Evolutionary conservation across 2,888 invertebrate species (phyloP).

Genomic region (Epinotia brunnichana): DNA sequence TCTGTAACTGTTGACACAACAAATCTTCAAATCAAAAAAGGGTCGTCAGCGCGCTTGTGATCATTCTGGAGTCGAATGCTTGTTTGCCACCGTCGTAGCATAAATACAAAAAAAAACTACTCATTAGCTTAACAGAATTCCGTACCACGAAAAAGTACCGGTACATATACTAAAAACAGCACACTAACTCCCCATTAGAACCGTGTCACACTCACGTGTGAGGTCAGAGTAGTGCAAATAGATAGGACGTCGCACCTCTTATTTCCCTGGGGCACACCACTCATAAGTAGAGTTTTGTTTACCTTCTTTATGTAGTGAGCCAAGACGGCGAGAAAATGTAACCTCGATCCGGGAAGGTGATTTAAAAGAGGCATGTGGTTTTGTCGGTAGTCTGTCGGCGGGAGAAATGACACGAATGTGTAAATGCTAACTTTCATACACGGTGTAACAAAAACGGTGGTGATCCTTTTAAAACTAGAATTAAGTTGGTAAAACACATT

Average conservation of each 20-base stretch:
- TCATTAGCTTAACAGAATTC: too few species aligned
- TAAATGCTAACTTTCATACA: too few species aligned
- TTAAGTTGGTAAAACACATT: too few species aligned
- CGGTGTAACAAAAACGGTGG: too few species aligned
- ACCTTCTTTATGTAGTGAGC: constrained; percentile 42
- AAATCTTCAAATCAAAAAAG: too few species aligned
- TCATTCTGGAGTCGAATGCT: too few species aligned
- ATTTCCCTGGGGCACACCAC: constrained; percentile 66
- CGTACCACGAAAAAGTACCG: not conserved
- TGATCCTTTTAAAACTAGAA: too few species aligned
- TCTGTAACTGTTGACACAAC: too few species aligned
- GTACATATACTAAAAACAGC: too few species aligned
- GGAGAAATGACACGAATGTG: not conserved
- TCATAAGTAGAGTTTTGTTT: constrained; percentile 53
- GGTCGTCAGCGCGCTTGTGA: too few species aligned
- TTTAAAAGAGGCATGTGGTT: constrained; percentile 9
- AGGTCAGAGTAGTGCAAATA: constrained; percentile 55
- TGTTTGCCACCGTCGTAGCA: too few species aligned
- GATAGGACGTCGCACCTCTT: constrained; percentile 57
- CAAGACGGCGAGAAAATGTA: constrained; percentile 45
- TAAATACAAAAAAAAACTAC: too few species aligned
- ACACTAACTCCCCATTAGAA: not conserved
- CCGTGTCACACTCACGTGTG: constrained; percentile 17
- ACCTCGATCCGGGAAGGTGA: constrained; percentile 14
- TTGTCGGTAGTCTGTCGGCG: not conserved